A percentile compares a stretch with the other conserved stretches of the same genome.
These are phyloP conservation scores for Trichoplusia ni DNA, from an alignment of 1,140 invertebrate genomes.

Conservation along the genomic window DNA sequence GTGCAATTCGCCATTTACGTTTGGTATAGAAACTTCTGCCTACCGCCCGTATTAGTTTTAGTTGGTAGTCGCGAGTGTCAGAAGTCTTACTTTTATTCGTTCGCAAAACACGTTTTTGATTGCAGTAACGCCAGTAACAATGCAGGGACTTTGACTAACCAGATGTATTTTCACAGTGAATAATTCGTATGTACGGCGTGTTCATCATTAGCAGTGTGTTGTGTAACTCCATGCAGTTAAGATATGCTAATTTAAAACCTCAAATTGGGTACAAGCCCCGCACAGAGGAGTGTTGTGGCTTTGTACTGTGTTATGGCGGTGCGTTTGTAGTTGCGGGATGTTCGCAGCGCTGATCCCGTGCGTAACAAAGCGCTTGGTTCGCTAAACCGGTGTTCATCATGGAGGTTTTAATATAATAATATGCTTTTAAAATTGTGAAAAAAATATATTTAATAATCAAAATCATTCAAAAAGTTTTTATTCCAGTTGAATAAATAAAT, in stretches of 20 bases:
- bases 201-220: slow-evolving; percentile 30
- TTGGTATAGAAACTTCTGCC: slow-evolving; percentile 1
- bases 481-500: too few species aligned
- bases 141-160: slow-evolving; percentile 6
- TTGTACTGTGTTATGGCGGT: slow-evolving; percentile 8
- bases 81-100: too few species aligned
- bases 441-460: not conserved
- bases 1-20: slow-evolving; percentile 12
- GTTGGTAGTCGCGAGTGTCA: not conserved
- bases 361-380: slow-evolving; percentile 24
- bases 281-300: slow-evolving; percentile 30
- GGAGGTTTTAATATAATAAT: not conserved
- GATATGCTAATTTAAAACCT: slow-evolving; percentile 36
- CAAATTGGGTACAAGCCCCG: slow-evolving; percentile 29
- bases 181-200: slow-evolving; percentile 13
- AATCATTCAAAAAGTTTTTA: not conserved
- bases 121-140: too few species aligned
- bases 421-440: not conserved
- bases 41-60: not conserved
- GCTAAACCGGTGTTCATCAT: not conserved
- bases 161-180: slow-evolving; percentile 16
- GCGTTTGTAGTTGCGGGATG: slow-evolving; percentile 15
- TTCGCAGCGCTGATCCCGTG: slow-evolving; percentile 10
- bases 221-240: slow-evolving; percentile 28
- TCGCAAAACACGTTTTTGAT: too few species aligned